Base-by-base conservation (phyloP, 2,113 vertebrate species). In the Pyrgilauda ruficollis region DNA sequence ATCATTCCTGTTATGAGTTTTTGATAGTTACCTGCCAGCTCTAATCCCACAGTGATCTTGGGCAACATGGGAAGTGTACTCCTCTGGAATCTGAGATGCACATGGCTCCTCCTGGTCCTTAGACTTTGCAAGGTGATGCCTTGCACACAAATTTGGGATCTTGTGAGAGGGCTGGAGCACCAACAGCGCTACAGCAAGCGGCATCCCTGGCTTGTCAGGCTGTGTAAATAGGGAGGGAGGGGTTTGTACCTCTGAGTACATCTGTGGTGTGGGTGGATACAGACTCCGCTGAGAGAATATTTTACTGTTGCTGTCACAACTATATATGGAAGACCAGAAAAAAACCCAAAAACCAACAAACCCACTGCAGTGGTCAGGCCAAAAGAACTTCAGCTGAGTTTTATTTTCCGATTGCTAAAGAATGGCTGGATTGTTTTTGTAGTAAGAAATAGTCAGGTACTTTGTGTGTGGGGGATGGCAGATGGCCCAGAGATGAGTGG, bases 221-320 rank as follows among this genome's bases (percentile, higher is more conserved):
- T 63, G 41, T 52, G 84, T 75, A 46, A 89, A 68, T 24, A 69
- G 62, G 5, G 43, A 94, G 67, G 67, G 82, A 88, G 31, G 43
- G 59, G 70, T 80, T 90, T 3, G 9, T 66, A 27, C 46, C 55
- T 87, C 53, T 20, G 70, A 84, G 50, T 44, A 39, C 49, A 47
- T 93, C 82, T 93, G 70, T 23, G 49, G 37, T 90, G 84, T 75
- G 85, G 76, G 53, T 73, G 82, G 67, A 50, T 87, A 16, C 73
- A 66, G 73, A 50, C 52, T 86, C 6, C 2, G 39, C 76, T 1
- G 14, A 91, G 49, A 0, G 1, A 81, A 93, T 95, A 49, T 89
- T 93, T 94, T 66, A 41, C 72, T 92, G 80, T 43, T 90, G 75
- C 78, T 93, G 76, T 94, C 95, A 94, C 67, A 93, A 26, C 92